Evolutionary conservation across 2,113 vertebrate species (phyloP).

Genomic region (Oryzias javanicus): DNA sequence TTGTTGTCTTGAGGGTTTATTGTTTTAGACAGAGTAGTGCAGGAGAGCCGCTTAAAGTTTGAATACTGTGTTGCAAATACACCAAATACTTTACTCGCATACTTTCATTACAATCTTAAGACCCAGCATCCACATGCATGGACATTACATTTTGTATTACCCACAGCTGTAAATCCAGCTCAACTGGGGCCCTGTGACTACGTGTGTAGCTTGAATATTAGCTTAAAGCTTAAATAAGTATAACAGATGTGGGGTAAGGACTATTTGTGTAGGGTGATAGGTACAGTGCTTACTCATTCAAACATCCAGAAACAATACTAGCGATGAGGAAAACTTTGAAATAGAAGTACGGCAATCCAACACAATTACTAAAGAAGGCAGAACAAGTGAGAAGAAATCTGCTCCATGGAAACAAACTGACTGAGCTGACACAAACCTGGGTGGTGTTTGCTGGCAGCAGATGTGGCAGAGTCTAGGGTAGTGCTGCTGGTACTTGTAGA

Average conservation of each 20-base stretch:
- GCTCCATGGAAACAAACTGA: slow-evolving; percentile 5
- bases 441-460: slow-evolving; percentile 80
- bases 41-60: not conserved
- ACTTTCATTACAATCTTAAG: too few relatives aligned
- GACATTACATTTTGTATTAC: too few relatives aligned
- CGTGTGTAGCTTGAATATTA: too few relatives aligned
- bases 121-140: too few relatives aligned
- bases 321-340: not conserved
- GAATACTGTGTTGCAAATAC: not conserved
- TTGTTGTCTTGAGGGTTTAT: not conserved
- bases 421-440: slow-evolving; percentile 78
- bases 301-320: too few relatives aligned
- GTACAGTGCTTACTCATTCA: too few relatives aligned
- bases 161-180: too few relatives aligned
- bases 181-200: too few relatives aligned
- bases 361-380: slow-evolving; percentile 1
- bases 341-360: not conserved
- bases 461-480: slow-evolving; percentile 66
- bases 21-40: not conserved
- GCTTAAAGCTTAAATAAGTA: too few relatives aligned
- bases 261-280: too few relatives aligned
- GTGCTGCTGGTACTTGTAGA: slow-evolving; percentile 60
- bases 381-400: not conserved
- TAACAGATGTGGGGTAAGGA: too few relatives aligned
- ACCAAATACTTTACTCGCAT: not conserved